Percentiles rank a stretch among this genome's conserved stretches.
These are phyloP conservation scores for Catharus fuscescens DNA, from an alignment of 2,113 vertebrate species.

Conservation along the genomic window DNA sequence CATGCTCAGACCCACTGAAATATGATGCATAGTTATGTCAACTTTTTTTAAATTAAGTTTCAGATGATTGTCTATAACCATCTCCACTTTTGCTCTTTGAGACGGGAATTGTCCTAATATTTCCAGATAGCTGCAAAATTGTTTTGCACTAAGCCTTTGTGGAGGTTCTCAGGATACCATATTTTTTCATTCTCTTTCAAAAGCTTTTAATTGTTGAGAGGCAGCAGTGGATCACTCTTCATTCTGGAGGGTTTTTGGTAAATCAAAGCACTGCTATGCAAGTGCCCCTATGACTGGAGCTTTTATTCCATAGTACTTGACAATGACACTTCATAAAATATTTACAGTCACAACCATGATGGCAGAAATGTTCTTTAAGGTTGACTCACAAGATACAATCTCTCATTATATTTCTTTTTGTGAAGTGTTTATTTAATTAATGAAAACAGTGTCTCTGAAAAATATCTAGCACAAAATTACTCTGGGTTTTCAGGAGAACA, in stretches of 20 bases:
- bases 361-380: not conserved
- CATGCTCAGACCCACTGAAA: not conserved
- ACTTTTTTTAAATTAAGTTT: not conserved
- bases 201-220: not conserved
- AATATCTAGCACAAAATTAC: not conserved
- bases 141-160: not conserved
- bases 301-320: not conserved
- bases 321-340: not conserved
- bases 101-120: not conserved
- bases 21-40: not conserved
- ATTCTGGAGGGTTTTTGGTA: not conserved
- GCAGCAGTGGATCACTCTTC: not conserved
- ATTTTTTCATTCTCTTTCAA: not conserved
- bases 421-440: slow-evolving; percentile 32
- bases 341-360: not conserved
- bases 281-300: not conserved
- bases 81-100: not conserved
- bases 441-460: not conserved
- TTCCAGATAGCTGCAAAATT: not conserved
- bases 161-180: not conserved
- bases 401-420: not conserved
- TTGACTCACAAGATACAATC: not conserved
- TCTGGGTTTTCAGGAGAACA: not conserved
- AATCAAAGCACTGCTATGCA: not conserved
- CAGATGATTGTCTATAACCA: not conserved